Percentiles rank a stretch among this genome's conserved stretches.
phyloP scores from a whole-genome alignment of 2,888 invertebrate species.

The Leptopilina syphax region DNA sequence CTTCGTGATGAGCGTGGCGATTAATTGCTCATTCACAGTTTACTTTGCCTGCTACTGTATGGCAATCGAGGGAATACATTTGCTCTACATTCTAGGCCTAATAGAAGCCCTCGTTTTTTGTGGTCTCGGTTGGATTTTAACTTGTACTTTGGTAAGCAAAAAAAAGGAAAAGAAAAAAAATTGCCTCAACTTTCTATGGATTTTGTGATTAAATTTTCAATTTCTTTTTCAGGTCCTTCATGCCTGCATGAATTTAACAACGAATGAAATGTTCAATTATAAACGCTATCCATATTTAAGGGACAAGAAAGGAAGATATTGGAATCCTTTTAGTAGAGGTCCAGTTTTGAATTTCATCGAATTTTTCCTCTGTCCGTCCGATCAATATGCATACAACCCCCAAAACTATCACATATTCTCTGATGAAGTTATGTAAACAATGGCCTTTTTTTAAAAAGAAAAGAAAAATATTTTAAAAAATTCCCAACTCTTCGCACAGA shows the following conservation, averaged over 20 bases:
- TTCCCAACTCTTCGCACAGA: slow-evolving; percentile 13
- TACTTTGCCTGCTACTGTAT: slow-evolving; percentile 93
- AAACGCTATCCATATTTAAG: slow-evolving; percentile 93
- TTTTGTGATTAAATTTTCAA: too few species aligned
- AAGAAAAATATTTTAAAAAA: too few species aligned
- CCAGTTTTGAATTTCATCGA: slow-evolving; percentile 91
- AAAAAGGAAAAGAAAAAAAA: too few species aligned
- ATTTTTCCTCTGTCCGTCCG: slow-evolving; percentile 92
- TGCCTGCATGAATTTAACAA: slow-evolving; percentile 95
- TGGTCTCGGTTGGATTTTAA: slow-evolving; percentile 91
- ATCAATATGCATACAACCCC: slow-evolving; percentile 85
- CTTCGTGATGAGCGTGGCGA: slow-evolving; percentile 91
- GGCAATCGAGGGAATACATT: slow-evolving; percentile 89
- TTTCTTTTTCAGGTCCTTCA: slow-evolving; percentile 85
- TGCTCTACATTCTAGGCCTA: slow-evolving; percentile 90
- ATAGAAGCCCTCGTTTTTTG: slow-evolving; percentile 91
- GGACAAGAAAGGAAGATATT: slow-evolving; percentile 91
- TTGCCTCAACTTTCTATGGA: too few species aligned
- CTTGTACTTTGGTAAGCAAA: slow-evolving; percentile 88
- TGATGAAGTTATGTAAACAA: slow-evolving; percentile 78
- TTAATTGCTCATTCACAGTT: slow-evolving; percentile 91
- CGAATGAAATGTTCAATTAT: slow-evolving; percentile 96
- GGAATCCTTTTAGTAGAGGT: slow-evolving; percentile 95
- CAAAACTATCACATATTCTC: slow-evolving; percentile 80
- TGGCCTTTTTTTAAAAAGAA: background rate